These are phyloP conservation scores for Myotis vivesi DNA, from an alignment of 2,797 vertebrate genomes.

Conservation along the genomic window DNA sequence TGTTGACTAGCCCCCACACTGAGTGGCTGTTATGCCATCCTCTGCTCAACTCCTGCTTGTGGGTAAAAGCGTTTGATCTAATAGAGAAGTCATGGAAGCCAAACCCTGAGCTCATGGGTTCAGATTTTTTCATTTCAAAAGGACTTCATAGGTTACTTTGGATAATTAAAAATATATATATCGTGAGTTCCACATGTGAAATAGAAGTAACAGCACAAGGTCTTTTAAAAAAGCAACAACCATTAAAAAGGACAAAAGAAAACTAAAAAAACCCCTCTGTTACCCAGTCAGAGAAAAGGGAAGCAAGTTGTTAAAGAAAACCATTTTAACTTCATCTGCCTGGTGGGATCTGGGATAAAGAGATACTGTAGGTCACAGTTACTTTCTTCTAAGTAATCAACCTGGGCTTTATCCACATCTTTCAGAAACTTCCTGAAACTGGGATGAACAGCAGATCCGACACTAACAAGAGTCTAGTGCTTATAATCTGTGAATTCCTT, in stretches of 20 bases:
- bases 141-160: neutral
- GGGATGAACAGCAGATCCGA: neutral
- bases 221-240: neutral
- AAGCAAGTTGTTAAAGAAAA: constrained; percentile 41
- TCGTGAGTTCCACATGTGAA: constrained; percentile 14
- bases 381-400: constrained; percentile 36
- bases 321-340: constrained; percentile 5
- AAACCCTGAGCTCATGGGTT: neutral
- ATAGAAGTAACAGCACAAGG: constrained; percentile 6
- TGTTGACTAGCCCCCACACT: neutral
- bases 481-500: neutral
- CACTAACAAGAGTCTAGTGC: neutral
- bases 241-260: constrained; percentile 7
- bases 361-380: neutral
- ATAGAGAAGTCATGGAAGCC: neutral
- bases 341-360: neutral
- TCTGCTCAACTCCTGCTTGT: neutral
- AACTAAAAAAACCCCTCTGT: neutral
- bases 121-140: constrained; percentile 14
- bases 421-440: neutral
- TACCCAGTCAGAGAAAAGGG: neutral
- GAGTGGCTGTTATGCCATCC: neutral
- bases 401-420: neutral
- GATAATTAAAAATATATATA: neutral
- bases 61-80: neutral